These are phyloP conservation scores for Oncorhynchus masou DNA, from an alignment of 2,113 vertebrate genomes.

Conservation along the genomic window DNA sequence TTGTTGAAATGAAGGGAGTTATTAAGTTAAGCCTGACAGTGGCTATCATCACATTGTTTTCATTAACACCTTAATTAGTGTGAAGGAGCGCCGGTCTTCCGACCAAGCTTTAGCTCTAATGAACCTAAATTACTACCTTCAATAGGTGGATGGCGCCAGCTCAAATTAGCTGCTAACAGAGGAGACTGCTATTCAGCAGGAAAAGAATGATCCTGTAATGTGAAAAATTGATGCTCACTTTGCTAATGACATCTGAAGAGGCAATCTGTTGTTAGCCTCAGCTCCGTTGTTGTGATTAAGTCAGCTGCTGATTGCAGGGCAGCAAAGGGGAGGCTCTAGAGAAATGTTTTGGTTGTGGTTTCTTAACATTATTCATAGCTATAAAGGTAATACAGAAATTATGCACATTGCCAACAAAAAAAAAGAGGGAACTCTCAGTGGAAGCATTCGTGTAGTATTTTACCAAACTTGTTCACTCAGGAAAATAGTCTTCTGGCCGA, in stretches of 20 bases:
- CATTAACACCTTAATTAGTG: constrained; percentile 41
- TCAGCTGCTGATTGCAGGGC: constrained; percentile 47
- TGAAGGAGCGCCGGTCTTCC: background rate
- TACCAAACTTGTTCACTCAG: constrained; percentile 25
- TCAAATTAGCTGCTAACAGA: constrained; percentile 72
- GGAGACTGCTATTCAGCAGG: constrained; percentile 67
- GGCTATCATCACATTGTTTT: constrained; percentile 55
- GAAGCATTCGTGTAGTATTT: background rate
- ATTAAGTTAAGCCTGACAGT: background rate
- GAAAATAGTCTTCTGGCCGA: constrained; percentile 32
- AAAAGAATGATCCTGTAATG: constrained; percentile 62
- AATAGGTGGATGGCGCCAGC: constrained; percentile 69
- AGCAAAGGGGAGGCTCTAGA: background rate
- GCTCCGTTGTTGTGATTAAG: constrained; percentile 47
- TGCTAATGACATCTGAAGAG: constrained; percentile 62
- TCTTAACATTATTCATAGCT: background rate
- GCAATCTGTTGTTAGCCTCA: constrained; percentile 53
- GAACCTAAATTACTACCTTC: constrained; percentile 73
- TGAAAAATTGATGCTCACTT: constrained; percentile 64
- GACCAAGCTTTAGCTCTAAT: constrained; percentile 56
- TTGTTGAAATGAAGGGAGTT: constrained; percentile 17
- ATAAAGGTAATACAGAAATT: background rate
- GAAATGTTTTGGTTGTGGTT: background rate
- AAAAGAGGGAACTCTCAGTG: background rate
- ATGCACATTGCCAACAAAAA: background rate